Percentiles rank a stretch among this genome's conserved stretches.
These are phyloP conservation scores for Conomelus anceps DNA, from an alignment of 2,888 invertebrate species.

Conservation along the genomic window DNA sequence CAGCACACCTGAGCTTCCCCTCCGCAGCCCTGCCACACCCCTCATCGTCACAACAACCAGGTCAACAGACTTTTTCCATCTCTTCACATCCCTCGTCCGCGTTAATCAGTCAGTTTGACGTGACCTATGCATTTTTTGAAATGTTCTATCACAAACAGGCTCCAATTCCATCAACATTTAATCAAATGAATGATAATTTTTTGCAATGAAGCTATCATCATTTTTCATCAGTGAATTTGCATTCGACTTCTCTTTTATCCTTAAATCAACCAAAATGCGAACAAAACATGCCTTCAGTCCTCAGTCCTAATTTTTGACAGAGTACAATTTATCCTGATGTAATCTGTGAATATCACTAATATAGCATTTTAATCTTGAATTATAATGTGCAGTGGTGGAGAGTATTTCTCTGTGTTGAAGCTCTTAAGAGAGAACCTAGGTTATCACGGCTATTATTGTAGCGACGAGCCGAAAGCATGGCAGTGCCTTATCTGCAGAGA, in stretches of 20 bases:
- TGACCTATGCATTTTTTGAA: not conserved
- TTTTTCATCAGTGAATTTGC: not conserved
- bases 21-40: not conserved
- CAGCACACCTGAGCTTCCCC: not conserved
- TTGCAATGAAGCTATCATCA: not conserved
- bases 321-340: not conserved
- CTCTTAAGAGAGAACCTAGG: not conserved
- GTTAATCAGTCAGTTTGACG: not conserved
- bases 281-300: not conserved
- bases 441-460: no score
- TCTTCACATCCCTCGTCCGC: not conserved
- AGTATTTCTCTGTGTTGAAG: not conserved
- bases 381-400: not conserved
- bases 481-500: no score
- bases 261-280: not conserved
- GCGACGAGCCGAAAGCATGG: no score
- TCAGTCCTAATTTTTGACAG: no score
- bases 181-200: not conserved
- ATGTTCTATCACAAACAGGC: not conserved
- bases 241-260: not conserved
- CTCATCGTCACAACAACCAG: not conserved
- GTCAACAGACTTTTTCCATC: not conserved
- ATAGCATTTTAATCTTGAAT: not conserved
- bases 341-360: not conserved
- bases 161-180: not conserved